phyloP scores from a whole-genome alignment of 2,888 invertebrate species.

The Chamaedrilus cognettii region DNA sequence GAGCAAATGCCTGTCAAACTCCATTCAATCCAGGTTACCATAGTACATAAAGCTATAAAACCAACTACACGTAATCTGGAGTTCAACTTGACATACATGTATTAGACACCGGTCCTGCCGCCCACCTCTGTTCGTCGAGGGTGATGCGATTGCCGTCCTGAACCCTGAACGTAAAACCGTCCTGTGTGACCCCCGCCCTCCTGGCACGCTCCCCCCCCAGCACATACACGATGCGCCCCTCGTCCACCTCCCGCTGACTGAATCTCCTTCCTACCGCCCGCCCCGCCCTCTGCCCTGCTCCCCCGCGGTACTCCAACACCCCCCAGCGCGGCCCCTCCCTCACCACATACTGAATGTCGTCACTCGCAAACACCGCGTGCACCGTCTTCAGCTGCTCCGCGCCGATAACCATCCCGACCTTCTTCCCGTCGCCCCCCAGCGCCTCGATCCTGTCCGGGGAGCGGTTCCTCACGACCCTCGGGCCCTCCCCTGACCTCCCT shows the following conservation, averaged over 20 bases:
- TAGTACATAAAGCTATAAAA: too few species aligned
- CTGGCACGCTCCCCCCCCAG: conserved; percentile 44
- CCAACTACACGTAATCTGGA: too few species aligned
- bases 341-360: conserved; percentile 48
- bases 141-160: conserved; percentile 48
- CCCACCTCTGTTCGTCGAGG: conserved; percentile 49
- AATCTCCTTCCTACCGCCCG: conserved; percentile 48
- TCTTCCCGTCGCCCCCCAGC: conserved; percentile 42
- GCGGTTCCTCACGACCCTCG: conserved; percentile 47
- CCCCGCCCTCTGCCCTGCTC: too few species aligned
- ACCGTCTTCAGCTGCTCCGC: conserved; percentile 47
- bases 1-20: too few species aligned
- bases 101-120: neutral
- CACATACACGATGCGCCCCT: conserved; percentile 49
- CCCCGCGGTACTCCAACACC: conserved; percentile 51
- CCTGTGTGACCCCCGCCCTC: conserved; percentile 41
- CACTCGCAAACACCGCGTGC: conserved; percentile 47
- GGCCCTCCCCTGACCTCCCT: conserved; percentile 48
- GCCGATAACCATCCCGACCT: conserved; percentile 49
- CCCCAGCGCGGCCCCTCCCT: conserved; percentile 49
- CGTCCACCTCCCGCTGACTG: conserved; percentile 56
- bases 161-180: conserved; percentile 53
- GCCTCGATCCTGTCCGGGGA: conserved; percentile 48
- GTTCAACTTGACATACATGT: too few species aligned
- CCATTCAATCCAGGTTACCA: too few species aligned